These are phyloP conservation scores for Drosophila tani DNA, from an alignment of 1,140 invertebrate genomes.

Conservation along the genomic window DNA sequence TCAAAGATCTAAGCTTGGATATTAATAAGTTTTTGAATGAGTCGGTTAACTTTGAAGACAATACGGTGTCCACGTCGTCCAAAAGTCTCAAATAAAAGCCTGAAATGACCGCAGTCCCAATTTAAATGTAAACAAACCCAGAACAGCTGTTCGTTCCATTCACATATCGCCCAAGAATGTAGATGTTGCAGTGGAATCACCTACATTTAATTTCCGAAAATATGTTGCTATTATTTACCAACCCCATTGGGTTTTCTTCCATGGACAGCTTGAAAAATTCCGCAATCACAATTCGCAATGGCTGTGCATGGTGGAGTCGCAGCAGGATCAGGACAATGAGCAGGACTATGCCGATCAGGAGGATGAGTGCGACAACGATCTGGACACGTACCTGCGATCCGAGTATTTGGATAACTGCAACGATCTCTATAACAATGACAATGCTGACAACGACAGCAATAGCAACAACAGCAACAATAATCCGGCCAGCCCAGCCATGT, in stretches of 20 bases:
- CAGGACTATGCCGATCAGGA: conserved; percentile 85
- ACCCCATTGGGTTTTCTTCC: conserved; percentile 1
- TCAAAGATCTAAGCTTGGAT: too few relatives aligned
- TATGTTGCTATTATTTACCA: too few relatives aligned
- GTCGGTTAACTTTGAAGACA: too few relatives aligned
- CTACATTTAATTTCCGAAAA: too few relatives aligned
- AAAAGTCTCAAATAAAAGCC: too few relatives aligned
- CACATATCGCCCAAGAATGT: too few relatives aligned
- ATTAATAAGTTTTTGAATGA: too few relatives aligned
- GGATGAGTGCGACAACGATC: conserved; percentile 87
- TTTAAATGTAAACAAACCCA: too few relatives aligned
- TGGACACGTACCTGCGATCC: conserved; percentile 90
- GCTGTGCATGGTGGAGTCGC: conserved; percentile 96
- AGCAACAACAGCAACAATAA: conserved; percentile 79
- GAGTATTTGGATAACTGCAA: conserved; percentile 87
- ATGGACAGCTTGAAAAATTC: conserved; percentile 93
- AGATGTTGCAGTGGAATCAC: too few relatives aligned
- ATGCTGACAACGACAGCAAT: conserved; percentile 72
- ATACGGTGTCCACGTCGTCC: too few relatives aligned
- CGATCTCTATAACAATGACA: conserved; percentile 76
- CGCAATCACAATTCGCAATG: conserved; percentile 98
- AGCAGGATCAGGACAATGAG: conserved; percentile 85
- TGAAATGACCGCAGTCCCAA: too few relatives aligned
- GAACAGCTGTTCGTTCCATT: too few relatives aligned
- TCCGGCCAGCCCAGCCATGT: conserved; percentile 72